Percentiles rank a stretch among this genome's conserved stretches.
These are phyloP conservation scores for Archivesica marissinica DNA, from an alignment of 1,140 invertebrate species.

Conservation along the genomic window DNA sequence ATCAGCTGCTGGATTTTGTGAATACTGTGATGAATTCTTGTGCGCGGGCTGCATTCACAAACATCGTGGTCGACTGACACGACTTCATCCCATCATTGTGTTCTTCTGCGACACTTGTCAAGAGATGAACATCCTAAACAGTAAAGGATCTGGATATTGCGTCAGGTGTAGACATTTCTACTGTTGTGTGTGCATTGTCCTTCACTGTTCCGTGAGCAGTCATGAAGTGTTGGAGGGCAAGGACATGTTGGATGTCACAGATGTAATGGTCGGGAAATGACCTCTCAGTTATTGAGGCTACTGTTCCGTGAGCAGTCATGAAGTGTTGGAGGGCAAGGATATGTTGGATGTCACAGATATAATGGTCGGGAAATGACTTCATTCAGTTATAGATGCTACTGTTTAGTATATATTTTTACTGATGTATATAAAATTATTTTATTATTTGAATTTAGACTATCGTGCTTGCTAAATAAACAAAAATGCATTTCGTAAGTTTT, in stretches of 20 bases:
- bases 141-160: slow-evolving; percentile 39
- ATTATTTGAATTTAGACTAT: no score
- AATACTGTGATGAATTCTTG: slow-evolving; percentile 47
- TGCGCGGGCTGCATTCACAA: slow-evolving; percentile 26
- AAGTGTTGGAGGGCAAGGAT: slow-evolving; percentile 46
- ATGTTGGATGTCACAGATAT: slow-evolving; percentile 42
- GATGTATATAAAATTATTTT: no score
- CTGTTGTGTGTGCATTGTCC: slow-evolving; percentile 42
- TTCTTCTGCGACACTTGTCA: slow-evolving; percentile 51
- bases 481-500: no score
- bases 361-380: slow-evolving; percentile 44
- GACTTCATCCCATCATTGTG: slow-evolving; percentile 39
- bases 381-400: no score
- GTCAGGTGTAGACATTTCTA: slow-evolving; percentile 42
- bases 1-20: slow-evolving; percentile 48
- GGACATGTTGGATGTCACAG: slow-evolving; percentile 41
- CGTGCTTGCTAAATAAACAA: no score
- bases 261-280: slow-evolving; percentile 50
- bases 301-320: slow-evolving; percentile 31
- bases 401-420: no score
- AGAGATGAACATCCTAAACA: slow-evolving; percentile 55
- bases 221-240: slow-evolving; percentile 51
- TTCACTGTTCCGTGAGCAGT: slow-evolving; percentile 19
- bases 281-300: neutral
- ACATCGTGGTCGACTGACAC: slow-evolving; percentile 24